phyloP scores from a whole-genome alignment of 1,140 invertebrate species.

The Pemphigus obesinymphae region DNA sequence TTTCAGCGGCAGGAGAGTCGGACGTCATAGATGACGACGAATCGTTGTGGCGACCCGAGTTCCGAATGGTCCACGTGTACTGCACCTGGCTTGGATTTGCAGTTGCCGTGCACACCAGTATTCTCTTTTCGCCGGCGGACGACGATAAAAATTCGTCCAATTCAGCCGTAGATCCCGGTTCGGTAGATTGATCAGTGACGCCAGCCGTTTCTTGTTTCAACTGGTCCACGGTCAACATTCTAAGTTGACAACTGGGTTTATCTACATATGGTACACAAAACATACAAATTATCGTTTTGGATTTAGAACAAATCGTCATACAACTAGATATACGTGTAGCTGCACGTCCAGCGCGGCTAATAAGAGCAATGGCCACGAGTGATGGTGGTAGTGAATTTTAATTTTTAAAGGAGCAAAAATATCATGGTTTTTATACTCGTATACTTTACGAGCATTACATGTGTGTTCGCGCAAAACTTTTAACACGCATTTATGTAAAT shows the following conservation, averaged over 20 bases:
- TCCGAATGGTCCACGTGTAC: conserved; percentile 72
- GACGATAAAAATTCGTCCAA: conserved; percentile 55
- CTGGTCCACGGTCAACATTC: conserved; percentile 15
- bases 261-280: too few relatives aligned
- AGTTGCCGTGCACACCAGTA: conserved; percentile 71
- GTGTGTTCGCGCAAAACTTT: too few relatives aligned
- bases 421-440: too few relatives aligned
- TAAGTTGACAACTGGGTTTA: conserved; percentile 15
- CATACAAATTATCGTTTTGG: not conserved
- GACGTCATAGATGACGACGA: conserved; percentile 56
- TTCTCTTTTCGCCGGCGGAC: conserved; percentile 57
- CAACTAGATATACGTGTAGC: too few relatives aligned
- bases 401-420: too few relatives aligned
- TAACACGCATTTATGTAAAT: too few relatives aligned
- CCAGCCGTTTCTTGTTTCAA: not conserved
- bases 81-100: conserved; percentile 77
- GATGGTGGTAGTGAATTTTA: too few relatives aligned
- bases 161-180: not conserved
- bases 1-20: not conserved
- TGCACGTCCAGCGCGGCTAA: too few relatives aligned
- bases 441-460: too few relatives aligned
- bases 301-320: too few relatives aligned
- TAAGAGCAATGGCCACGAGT: too few relatives aligned
- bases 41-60: conserved; percentile 74
- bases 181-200: not conserved